These are phyloP conservation scores for Scolopax rusticola DNA, from an alignment of 2,797 vertebrate genomes.

Conservation along the genomic window DNA sequence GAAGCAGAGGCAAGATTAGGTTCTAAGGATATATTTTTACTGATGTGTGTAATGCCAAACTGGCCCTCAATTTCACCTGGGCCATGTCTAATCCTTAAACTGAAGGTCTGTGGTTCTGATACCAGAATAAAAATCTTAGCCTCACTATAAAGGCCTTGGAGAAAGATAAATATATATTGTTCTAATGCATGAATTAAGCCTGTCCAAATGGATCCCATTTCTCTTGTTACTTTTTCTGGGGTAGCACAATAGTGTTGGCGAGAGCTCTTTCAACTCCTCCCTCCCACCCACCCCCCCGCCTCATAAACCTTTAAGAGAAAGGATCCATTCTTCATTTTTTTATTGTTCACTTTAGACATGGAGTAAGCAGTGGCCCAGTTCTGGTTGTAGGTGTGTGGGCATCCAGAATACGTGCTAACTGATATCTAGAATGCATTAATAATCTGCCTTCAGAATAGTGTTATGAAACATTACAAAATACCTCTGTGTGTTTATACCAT, in stretches of 20 bases:
- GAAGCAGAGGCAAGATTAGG: not conserved
- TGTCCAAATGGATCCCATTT: not conserved
- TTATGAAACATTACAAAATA: not conserved
- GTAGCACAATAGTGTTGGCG: not conserved
- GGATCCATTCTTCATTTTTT: not conserved
- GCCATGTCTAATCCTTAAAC: not conserved
- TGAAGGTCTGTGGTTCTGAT: not conserved
- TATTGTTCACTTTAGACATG: not conserved
- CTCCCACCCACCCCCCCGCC: too few relatives aligned
- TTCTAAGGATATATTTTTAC: not conserved
- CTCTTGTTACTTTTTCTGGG: not conserved
- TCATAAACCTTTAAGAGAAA: not conserved
- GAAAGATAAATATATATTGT: not conserved
- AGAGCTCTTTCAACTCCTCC: not conserved
- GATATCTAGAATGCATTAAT: not conserved
- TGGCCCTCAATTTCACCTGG: not conserved
- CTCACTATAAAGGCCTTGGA: not conserved
- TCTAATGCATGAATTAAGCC: not conserved
- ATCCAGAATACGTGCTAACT: not conserved
- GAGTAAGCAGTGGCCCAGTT: not conserved
- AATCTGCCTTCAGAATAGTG: not conserved
- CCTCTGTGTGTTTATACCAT: not conserved
- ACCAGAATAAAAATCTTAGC: not conserved
- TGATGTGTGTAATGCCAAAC: not conserved
- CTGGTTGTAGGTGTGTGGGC: not conserved